phyloP scores from a whole-genome alignment of 2,888 invertebrate genomes.

The Ennomos quercinarius region DNA sequence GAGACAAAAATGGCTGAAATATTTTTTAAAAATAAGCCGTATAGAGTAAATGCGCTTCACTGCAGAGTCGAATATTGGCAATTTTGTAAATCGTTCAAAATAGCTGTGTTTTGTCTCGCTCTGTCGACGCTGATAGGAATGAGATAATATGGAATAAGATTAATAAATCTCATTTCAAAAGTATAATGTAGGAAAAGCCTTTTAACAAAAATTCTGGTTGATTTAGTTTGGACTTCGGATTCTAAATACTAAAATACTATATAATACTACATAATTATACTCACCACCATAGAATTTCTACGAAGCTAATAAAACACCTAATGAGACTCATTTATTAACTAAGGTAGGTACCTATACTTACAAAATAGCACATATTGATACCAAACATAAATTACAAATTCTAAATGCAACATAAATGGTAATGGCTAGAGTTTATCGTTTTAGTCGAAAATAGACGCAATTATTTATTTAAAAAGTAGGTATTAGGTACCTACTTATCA shows the following conservation, averaged over 20 bases:
- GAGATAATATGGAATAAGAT: conserved; percentile 40
- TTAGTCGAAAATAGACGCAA: too few species aligned
- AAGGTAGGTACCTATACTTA: too few species aligned
- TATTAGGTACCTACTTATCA: too few species aligned
- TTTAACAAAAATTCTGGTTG: conserved; percentile 25
- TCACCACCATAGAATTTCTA: too few species aligned
- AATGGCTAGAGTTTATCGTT: too few species aligned
- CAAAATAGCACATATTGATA: too few species aligned
- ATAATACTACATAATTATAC: too few species aligned
- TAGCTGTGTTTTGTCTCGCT: conserved; percentile 42
- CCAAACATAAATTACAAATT: too few species aligned
- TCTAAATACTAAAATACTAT: not conserved
- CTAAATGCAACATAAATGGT: too few species aligned
- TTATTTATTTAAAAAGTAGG: too few species aligned
- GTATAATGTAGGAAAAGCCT: conserved; percentile 31
- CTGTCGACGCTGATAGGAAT: conserved; percentile 36
- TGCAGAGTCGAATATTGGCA: conserved; percentile 33
- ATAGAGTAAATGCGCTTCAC: conserved; percentile 32
- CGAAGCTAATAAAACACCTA: too few species aligned
- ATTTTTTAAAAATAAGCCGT: conserved; percentile 39
- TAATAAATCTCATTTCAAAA: conserved; percentile 28
- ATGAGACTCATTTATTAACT: too few species aligned
- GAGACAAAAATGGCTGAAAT: conserved; percentile 43
- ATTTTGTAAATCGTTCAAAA: conserved; percentile 33
- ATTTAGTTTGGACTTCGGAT: conserved; percentile 30